Evolutionary conservation across 2,888 invertebrate species (phyloP).

Genomic region (Theretra japonica): DNA sequence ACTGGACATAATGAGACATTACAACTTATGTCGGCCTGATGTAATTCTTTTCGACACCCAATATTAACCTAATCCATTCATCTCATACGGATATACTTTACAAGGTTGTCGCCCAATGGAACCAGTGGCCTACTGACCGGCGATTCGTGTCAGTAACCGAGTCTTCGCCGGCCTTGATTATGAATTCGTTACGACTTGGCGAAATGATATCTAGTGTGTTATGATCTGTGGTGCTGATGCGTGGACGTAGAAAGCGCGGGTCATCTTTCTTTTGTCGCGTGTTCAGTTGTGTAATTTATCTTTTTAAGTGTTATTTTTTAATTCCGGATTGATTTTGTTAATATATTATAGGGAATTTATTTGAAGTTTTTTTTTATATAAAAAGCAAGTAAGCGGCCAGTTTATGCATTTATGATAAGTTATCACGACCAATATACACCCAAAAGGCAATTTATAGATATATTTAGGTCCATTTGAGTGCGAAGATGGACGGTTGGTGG

Average conservation of each 20-base stretch:
- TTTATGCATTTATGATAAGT: background rate
- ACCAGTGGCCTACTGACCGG: conserved; percentile 1
- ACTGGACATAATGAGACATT: no score
- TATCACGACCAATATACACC: no score
- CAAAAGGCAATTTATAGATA: no score
- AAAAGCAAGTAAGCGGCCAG: background rate
- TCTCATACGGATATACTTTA: background rate
- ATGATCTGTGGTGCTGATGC: background rate
- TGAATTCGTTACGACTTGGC: background rate
- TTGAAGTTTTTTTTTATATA: no score
- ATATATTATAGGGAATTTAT: no score
- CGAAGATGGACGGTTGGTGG: no score
- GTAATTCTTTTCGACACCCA: no score
- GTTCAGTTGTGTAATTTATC: background rate
- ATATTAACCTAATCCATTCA: no score
- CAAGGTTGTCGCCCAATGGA: background rate
- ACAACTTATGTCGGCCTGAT: no score
- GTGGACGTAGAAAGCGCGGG: background rate
- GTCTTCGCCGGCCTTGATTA: conserved; percentile 12
- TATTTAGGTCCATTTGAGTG: no score
- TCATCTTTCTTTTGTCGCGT: background rate
- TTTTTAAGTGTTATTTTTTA: background rate
- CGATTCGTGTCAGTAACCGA: conserved; percentile 14
- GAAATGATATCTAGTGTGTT: background rate
- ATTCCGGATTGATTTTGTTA: no score